Base-by-base conservation (phyloP, 1,140 invertebrate genomes). In the Aphaenogaster rudis region DNA sequence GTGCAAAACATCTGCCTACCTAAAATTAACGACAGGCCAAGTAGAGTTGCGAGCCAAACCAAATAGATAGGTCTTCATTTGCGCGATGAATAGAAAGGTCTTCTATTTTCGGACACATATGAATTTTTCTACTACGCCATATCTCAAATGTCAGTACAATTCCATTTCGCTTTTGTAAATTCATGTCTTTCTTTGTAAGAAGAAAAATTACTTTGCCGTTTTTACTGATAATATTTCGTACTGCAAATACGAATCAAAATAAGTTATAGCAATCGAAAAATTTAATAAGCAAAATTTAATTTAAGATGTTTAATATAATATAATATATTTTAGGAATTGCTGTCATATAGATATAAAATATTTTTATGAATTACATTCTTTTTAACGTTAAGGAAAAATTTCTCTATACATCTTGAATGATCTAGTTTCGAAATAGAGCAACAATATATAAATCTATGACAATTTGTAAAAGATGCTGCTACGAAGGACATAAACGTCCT, bases 21-120 rank as follows among this genome's bases (percentile, higher is more conserved):
- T 84, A 84, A 84, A 84, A 84, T 84, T 76, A 84, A 71, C 69
- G 80, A 42, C 17, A 11, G 39, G n/a, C 50, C 42, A 48, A 61
- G 69, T 17, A 52, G 48, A 4, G 48, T 54, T 50, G 48, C 64
- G 36, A 76, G 80, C 45, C 69, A 76, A 76, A 61, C 11, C 11
- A 45, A 50, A 82, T 72, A 42, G 42, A 82, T 52, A 59, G 42
- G 9, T 82, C 52, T 82, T 59, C 39, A 33, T 28, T 81, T 81
- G 63, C 63, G 15, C 48, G 42, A 33, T 74, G 15, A 61, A 59
- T 48, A 84, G 69, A 61, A 84, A 74, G 42, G 54, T 48, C 39
- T 61, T 82, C 42, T 74, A 74, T 82, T 82, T 82, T 61, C 13
- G 39, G 0, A 39, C 39, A 77, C 21, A 77, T 63, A 64, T 45